Percentiles rank a stretch among this genome's conserved stretches.
These are phyloP conservation scores for Bradynema listronoti DNA, from an alignment of 1,140 invertebrate species.

Conservation along the genomic window DNA sequence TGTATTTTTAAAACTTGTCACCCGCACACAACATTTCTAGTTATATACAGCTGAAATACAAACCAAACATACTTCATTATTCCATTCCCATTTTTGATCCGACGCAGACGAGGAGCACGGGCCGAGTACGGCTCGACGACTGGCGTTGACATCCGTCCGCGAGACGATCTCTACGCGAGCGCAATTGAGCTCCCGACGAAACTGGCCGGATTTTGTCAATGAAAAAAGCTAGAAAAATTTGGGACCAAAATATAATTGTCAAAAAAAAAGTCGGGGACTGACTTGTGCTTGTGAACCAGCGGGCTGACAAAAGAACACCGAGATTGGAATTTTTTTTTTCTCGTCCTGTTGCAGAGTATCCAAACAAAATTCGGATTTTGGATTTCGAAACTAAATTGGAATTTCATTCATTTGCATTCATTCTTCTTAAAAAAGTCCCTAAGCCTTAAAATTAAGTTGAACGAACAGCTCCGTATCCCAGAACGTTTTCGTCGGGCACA, in stretches of 20 bases:
- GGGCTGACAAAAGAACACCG: slow-evolving; percentile 48
- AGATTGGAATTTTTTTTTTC: slow-evolving; percentile 39
- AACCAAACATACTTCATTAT: too few relatives aligned
- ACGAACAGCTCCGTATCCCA: slow-evolving; percentile 67
- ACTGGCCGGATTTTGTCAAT: slow-evolving; percentile 38
- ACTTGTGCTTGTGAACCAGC: slow-evolving; percentile 52
- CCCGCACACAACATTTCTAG: too few relatives aligned
- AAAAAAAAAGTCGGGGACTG: neutral
- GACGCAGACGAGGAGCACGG: too few relatives aligned
- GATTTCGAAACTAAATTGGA: slow-evolving; percentile 37
- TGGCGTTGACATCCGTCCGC: slow-evolving; percentile 15
- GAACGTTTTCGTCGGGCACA: slow-evolving; percentile 73
- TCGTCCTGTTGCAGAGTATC: slow-evolving; percentile 56
- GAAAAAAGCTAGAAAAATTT: slow-evolving; percentile 49
- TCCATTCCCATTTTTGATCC: slow-evolving; percentile 37
- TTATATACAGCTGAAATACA: too few relatives aligned
- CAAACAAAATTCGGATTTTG: slow-evolving; percentile 44
- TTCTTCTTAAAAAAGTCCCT: neutral
- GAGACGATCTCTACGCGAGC: slow-evolving; percentile 23
- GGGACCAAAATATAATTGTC: slow-evolving; percentile 4
- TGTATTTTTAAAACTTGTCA: too few relatives aligned
- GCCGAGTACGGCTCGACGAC: too few relatives aligned
- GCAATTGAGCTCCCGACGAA: slow-evolving; percentile 49
- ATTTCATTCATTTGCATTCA: neutral
- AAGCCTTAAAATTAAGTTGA: neutral